phyloP scores from a whole-genome alignment of 2,797 vertebrate species.

The Presbytis comata region DNA sequence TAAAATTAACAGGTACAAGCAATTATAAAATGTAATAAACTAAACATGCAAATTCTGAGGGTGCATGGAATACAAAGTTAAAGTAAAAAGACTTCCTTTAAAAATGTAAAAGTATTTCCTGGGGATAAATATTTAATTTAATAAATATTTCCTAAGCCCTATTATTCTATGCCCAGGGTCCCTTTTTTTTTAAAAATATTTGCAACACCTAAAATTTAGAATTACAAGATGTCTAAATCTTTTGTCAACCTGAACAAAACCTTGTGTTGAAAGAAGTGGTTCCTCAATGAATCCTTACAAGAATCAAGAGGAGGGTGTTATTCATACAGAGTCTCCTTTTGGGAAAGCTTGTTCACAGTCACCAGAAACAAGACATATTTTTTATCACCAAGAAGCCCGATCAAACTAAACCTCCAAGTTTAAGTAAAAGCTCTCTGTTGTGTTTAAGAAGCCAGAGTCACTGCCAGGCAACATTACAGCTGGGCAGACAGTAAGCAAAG shows the following conservation, averaged over 20 bases:
- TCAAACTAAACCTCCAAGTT: background rate
- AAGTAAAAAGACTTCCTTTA: background rate
- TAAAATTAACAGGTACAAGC: background rate
- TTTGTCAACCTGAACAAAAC: background rate
- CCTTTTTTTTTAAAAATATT: too few species aligned
- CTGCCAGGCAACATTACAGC: background rate
- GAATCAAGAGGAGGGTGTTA: background rate
- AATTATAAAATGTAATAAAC: constrained; percentile 1
- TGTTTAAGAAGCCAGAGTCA: background rate
- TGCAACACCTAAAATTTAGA: background rate
- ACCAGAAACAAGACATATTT: background rate
- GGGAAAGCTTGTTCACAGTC: background rate
- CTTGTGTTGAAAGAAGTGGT: background rate
- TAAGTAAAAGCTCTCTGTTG: background rate
- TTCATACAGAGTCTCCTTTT: background rate
- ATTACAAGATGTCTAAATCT: background rate
- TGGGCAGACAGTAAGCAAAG: background rate
- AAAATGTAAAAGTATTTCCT: background rate
- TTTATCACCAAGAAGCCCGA: background rate
- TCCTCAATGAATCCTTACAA: background rate
- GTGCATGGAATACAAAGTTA: background rate
- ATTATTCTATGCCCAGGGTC: background rate
- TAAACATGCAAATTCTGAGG: background rate
- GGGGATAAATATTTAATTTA: background rate
- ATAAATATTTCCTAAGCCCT: background rate